Conservation (phyloP, 2,888 invertebrate species). For the Apeira syringaria region DNA sequence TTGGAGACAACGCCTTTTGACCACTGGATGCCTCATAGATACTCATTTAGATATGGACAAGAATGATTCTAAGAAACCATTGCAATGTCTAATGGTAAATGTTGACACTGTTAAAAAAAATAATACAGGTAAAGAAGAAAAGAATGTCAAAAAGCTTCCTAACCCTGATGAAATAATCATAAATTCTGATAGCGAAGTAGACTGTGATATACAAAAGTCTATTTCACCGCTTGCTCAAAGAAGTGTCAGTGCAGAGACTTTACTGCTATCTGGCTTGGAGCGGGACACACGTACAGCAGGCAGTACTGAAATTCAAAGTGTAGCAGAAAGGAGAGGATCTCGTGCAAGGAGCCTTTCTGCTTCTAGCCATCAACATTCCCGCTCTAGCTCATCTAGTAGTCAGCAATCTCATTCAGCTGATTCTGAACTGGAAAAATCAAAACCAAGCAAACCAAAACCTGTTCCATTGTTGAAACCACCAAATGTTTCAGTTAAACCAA, state of each 20-base stretch:
- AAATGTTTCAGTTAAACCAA: slow-evolving; percentile 30
- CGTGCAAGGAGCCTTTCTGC: slow-evolving; percentile 49
- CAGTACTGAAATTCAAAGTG: slow-evolving; percentile 33
- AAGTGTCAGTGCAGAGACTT: slow-evolving; percentile 66
- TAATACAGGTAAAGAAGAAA: too few species aligned
- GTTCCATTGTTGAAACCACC: slow-evolving; percentile 8
- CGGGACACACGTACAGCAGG: slow-evolving; percentile 38
- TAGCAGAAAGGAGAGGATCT: slow-evolving; percentile 47
- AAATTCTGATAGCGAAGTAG: slow-evolving; percentile 59
- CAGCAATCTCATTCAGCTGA: slow-evolving; percentile 63
- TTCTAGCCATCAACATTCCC: slow-evolving; percentile 45
- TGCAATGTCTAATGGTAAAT: background rate
- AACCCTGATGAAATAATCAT: slow-evolving; percentile 73
- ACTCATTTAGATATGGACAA: slow-evolving; percentile 48
- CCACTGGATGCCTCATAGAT: slow-evolving; percentile 72
- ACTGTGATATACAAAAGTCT: slow-evolving; percentile 35
- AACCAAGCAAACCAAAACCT: slow-evolving; percentile 41
- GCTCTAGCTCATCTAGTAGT: slow-evolving; percentile 65
- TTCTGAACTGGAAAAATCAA: slow-evolving; percentile 53
- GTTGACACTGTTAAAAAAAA: slow-evolving; percentile 2
- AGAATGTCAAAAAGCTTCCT: slow-evolving; percentile 40
- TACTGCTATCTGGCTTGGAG: slow-evolving; percentile 49
- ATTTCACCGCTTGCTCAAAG: slow-evolving; percentile 34
- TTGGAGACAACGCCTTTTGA: slow-evolving; percentile 67
- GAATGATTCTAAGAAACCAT: slow-evolving; percentile 21